phyloP scores from a whole-genome alignment of 2,888 invertebrate species.

The Isoperla grammatica region DNA sequence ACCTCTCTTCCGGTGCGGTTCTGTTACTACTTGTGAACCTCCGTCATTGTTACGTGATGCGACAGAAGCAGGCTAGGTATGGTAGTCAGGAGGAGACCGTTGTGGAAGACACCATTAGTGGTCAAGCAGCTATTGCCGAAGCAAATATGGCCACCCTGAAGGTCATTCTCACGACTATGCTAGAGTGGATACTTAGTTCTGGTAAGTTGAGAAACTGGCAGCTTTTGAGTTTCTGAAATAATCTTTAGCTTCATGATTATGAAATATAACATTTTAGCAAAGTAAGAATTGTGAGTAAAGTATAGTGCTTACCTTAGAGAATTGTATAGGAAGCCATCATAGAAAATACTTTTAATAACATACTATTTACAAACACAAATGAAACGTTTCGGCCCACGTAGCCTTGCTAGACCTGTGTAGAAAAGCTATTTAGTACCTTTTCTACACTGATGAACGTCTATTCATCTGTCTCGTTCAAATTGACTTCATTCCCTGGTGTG shows the following conservation, averaged over 20 bases:
- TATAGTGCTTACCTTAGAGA: too few species aligned
- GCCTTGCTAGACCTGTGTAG: too few species aligned
- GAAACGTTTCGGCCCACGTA: too few species aligned
- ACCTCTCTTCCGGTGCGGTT: conserved; percentile 72
- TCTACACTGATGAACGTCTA: too few species aligned
- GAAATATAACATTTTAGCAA: too few species aligned
- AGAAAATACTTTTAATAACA: too few species aligned
- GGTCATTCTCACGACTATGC: conserved; percentile 66
- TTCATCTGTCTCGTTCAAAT: too few species aligned
- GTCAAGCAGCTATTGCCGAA: conserved; percentile 43
- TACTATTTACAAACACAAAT: too few species aligned
- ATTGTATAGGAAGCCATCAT: too few species aligned
- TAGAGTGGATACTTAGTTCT: conserved; percentile 78
- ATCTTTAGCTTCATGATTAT: background rate
- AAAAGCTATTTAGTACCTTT: too few species aligned
- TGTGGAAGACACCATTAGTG: background rate
- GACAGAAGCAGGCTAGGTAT: conserved; percentile 39
- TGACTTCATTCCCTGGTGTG: too few species aligned
- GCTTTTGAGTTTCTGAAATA: background rate
- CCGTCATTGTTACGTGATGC: conserved; percentile 58
- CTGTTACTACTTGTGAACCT: conserved; percentile 72
- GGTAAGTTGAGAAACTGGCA: conserved; percentile 14
- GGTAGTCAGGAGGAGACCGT: background rate
- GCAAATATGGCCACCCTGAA: conserved; percentile 62
- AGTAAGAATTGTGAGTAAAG: too few species aligned